A percentile compares a stretch with the other conserved stretches of the same genome.
These are phyloP conservation scores for Naja naja DNA, from an alignment of 2,113 vertebrate species.

Conservation along the genomic window DNA sequence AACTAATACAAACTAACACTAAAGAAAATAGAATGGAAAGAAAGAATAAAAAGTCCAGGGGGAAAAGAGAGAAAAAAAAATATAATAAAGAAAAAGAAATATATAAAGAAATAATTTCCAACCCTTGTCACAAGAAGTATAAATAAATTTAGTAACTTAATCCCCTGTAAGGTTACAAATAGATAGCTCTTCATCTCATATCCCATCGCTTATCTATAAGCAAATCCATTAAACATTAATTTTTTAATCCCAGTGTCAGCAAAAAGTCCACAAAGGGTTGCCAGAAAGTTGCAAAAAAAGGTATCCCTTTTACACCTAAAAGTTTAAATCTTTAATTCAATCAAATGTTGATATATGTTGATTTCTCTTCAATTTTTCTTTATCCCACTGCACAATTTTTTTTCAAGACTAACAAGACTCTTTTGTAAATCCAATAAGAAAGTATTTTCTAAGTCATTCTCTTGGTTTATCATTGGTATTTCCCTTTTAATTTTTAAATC, in stretches of 20 bases:
- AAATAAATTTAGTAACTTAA: background rate
- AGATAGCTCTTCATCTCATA: background rate
- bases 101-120: background rate
- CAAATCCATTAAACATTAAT: background rate
- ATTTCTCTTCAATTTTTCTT: background rate
- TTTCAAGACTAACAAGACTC: background rate
- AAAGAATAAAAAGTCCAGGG: background rate
- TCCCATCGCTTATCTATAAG: background rate
- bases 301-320: background rate
- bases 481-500: background rate
- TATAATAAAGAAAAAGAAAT: background rate
- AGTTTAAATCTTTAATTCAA: background rate
- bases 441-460: background rate
- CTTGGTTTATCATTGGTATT: background rate
- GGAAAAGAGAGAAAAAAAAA: background rate
- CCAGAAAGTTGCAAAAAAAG: background rate
- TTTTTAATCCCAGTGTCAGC: background rate
- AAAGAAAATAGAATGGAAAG: background rate
- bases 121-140: background rate
- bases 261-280: background rate
- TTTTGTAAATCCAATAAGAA: background rate
- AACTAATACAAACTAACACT: background rate
- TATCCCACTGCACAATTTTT: background rate
- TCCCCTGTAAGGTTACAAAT: background rate
- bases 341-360: background rate